These are phyloP conservation scores for Wasmannia auropunctata DNA, from an alignment of 1,140 invertebrate genomes.

Conservation along the genomic window DNA sequence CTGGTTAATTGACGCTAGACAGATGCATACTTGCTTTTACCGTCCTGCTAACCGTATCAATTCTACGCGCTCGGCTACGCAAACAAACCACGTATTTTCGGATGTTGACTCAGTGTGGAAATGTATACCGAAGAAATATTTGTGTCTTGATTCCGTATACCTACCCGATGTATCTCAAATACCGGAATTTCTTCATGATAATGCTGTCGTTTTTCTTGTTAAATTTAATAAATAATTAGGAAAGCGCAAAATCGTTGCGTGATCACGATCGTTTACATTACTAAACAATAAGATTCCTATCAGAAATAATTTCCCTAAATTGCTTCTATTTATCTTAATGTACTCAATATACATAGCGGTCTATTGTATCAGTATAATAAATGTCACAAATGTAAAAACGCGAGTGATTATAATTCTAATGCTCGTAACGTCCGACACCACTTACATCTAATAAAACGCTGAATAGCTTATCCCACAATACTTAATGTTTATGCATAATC, in stretches of 20 bases:
- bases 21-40: conserved; percentile 73
- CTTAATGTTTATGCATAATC: conserved; percentile 45
- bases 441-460: not conserved
- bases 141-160: conserved; percentile 32
- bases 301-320: not conserved
- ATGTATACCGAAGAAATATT: conserved; percentile 60
- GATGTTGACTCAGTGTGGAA: conserved; percentile 73
- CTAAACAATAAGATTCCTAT: not conserved
- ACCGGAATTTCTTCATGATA: not conserved
- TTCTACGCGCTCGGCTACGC: conserved; percentile 67
- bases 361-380: not conserved
- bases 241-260: not conserved
- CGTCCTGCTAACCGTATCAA: conserved; percentile 73
- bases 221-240: conserved; percentile 34
- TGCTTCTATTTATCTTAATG: not conserved
- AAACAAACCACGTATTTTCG: conserved; percentile 76
- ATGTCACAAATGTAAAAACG: not conserved
- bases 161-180: conserved; percentile 1
- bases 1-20: conserved; percentile 75
- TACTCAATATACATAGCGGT: not conserved
- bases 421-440: not conserved
- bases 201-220: not conserved
- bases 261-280: not conserved
- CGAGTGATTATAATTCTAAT: not conserved
- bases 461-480: not conserved